phyloP scores from a whole-genome alignment of 2,113 vertebrate species.

The Petroica traversi region DNA sequence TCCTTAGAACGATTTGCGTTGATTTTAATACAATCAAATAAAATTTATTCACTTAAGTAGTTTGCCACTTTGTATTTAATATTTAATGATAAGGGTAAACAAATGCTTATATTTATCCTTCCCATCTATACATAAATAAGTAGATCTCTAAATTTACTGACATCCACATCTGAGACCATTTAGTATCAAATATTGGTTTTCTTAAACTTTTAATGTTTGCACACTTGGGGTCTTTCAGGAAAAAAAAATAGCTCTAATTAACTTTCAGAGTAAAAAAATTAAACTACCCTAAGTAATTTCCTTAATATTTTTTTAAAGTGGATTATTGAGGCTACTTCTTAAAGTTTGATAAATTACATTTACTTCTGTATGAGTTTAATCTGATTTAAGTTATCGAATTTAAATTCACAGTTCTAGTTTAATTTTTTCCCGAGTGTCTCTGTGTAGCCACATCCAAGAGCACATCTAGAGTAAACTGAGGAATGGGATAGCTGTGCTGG shows the following conservation, averaged over 20 bases:
- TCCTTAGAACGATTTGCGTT: neutral
- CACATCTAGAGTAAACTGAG: neutral
- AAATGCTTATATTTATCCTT: neutral
- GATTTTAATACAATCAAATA: neutral
- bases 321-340: neutral
- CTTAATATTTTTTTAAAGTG: neutral
- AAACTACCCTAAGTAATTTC: neutral
- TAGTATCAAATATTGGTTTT: neutral
- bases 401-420: neutral
- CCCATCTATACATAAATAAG: neutral
- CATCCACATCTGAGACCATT: neutral
- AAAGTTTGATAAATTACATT: neutral
- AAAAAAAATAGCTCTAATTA: neutral
- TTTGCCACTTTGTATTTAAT: neutral
- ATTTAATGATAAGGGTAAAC: neutral
- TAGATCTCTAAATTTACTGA: neutral
- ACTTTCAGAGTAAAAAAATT: neutral
- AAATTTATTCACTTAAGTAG: neutral
- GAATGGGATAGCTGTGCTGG: neutral
- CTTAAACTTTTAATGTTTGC: neutral
- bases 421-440: neutral
- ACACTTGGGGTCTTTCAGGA: neutral
- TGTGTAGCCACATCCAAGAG: neutral
- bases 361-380: neutral
- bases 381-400: neutral